phyloP scores from a whole-genome alignment of 2,888 invertebrate species.

The Callimorpha dominula region DNA sequence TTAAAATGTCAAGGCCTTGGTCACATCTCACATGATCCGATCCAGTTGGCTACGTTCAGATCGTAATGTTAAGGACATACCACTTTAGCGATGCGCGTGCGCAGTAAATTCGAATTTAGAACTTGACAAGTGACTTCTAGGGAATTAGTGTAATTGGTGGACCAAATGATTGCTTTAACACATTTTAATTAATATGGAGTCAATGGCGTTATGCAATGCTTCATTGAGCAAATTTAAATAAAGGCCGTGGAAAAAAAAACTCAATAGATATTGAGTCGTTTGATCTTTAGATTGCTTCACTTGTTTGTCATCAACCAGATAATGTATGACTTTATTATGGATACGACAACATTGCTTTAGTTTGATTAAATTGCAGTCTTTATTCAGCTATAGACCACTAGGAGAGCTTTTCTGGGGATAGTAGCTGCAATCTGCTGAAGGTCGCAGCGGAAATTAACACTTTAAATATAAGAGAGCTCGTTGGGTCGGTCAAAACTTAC shows the following conservation, averaged over 20 bases:
- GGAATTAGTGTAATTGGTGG: conserved; percentile 45
- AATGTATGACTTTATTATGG: not conserved
- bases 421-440: not conserved
- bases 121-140: conserved; percentile 40
- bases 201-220: conserved; percentile 32
- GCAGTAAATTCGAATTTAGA: conserved; percentile 66
- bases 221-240: conserved; percentile 20
- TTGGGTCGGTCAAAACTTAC: not conserved
- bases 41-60: conserved; percentile 21
- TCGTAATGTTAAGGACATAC: conserved; percentile 59
- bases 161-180: conserved; percentile 41
- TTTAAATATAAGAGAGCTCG: not conserved
- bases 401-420: not conserved
- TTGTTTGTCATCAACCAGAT: not conserved
- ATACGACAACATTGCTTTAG: not conserved
- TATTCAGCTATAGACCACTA: not conserved
- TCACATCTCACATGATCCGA: conserved; percentile 21
- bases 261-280: conserved; percentile 13
- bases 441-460: not conserved
- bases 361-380: not conserved
- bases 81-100: conserved; percentile 55
- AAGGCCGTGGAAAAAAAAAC: conserved; percentile 22
- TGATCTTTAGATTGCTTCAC: conserved; percentile 4
- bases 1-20: conserved; percentile 41
- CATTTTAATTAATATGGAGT: conserved; percentile 37